Base-by-base conservation (phyloP, 1,140 invertebrate species). In the Berghia stephanieae region DNA sequence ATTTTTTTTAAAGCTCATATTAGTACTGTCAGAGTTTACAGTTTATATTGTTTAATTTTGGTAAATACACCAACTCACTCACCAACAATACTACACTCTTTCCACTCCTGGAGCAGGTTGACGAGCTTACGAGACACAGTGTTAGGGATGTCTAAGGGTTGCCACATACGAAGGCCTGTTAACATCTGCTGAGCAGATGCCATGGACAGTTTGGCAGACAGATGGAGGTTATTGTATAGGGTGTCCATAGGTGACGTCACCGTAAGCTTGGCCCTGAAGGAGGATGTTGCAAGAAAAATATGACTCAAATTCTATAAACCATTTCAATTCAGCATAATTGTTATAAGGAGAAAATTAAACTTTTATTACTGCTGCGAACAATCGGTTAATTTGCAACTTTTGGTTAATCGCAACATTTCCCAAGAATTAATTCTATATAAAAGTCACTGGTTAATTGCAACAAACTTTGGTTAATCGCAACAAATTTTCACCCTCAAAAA, bases 121-220 rank as follows among this genome's bases (percentile, higher is more conserved):
- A 60, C 46, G 5, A 80, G 46, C 44, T 73, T 69, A 24, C 31
- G n/a, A n/a, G 21, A 24, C 1, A 76, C 60, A 36, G 52, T 76
- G 1, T 46, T 13, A 10, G 31, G 21, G 31, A 76, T 0, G 44
- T 76, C 74, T 21, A 76, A 44, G 10, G 74, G 60, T n/a, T 27
- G 38, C 63, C 60, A 76, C 60, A 76, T 49, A 1, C 44, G 10
- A 13, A 76, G 63, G 42, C 38, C 52, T 24, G 18, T 21, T 24
- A 76, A 44, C 74, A 76, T 76, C 27, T 66, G 18, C 1, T 44
- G 57, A 21, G 55, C 74, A 10, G 70, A 77, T 2, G 70, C 75
- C 70, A 80, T 55, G n/a, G 79, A 74, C 38, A 80, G 69, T 36
- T 70, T 57, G 10, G 71, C 69, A 5, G 71, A 69, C 1, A 80